Evolutionary conservation across 2,113 vertebrate species (phyloP).

Genomic region (Hystrix brachyura): DNA sequence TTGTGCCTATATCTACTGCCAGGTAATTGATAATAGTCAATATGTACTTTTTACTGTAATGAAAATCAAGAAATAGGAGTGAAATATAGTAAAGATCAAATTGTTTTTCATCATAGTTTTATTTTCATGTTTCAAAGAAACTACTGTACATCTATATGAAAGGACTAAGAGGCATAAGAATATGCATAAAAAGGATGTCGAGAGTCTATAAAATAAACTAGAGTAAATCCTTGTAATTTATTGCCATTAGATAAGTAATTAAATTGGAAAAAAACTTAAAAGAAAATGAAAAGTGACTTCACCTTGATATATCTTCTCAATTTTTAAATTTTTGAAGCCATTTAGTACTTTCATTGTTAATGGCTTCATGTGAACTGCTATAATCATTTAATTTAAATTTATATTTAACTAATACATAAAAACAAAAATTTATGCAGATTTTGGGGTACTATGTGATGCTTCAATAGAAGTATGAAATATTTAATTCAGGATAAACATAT

Average conservation of each 20-base stretch:
- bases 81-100: background rate
- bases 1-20: background rate
- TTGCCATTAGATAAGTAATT: background rate
- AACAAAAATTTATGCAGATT: background rate
- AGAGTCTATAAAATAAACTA: background rate
- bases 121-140: slow-evolving; percentile 32
- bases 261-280: slow-evolving; percentile 1
- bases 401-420: background rate
- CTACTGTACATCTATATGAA: background rate
- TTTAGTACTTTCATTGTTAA: background rate
- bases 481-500: background rate
- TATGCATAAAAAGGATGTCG: background rate
- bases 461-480: background rate
- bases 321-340: background rate
- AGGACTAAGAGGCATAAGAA: background rate
- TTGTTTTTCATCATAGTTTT: background rate
- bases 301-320: background rate
- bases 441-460: background rate
- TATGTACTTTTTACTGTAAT: background rate
- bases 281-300: background rate
- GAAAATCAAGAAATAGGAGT: background rate
- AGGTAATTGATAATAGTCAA: background rate
- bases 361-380: background rate
- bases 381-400: background rate
- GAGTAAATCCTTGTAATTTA: background rate